These are phyloP conservation scores for Solea senegalensis DNA, from an alignment of 2,113 vertebrate species.

Conservation along the genomic window DNA sequence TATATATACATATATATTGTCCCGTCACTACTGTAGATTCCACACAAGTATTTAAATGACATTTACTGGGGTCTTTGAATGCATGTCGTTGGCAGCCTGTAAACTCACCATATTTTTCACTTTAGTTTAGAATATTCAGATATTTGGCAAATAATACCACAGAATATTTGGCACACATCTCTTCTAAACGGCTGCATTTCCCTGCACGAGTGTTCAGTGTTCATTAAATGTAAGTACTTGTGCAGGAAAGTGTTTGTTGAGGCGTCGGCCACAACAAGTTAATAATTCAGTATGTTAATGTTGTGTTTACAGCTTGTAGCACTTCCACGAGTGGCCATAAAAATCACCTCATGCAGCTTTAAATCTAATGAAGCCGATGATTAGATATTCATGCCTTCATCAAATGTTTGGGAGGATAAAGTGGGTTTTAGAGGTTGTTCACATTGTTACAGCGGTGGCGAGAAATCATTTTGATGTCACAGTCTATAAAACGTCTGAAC, in stretches of 20 bases:
- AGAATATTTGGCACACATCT: neutral
- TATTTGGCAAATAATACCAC: neutral
- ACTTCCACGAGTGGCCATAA: neutral
- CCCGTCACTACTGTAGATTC: too few relatives aligned
- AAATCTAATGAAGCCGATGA: neutral
- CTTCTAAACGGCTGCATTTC: neutral
- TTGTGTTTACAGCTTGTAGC: constrained; percentile 5
- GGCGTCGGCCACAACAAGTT: neutral
- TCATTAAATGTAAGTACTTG: neutral
- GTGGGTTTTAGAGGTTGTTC: neutral
- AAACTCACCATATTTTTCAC: too few relatives aligned
- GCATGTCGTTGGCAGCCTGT: too few relatives aligned
- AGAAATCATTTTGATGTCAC: neutral
- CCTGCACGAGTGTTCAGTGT: neutral
- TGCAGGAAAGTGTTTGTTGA: neutral
- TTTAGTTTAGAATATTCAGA: too few relatives aligned
- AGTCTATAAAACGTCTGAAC: neutral
- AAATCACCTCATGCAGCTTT: neutral
- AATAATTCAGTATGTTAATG: neutral
- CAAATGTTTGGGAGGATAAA: neutral
- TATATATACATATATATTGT: too few relatives aligned
- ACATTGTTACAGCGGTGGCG: too few relatives aligned
- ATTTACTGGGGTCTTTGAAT: too few relatives aligned
- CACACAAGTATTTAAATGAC: too few relatives aligned
- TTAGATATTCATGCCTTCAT: neutral